phyloP scores from a whole-genome alignment of 2,113 vertebrate genomes.

The Anas platyrhynchos region DNA sequence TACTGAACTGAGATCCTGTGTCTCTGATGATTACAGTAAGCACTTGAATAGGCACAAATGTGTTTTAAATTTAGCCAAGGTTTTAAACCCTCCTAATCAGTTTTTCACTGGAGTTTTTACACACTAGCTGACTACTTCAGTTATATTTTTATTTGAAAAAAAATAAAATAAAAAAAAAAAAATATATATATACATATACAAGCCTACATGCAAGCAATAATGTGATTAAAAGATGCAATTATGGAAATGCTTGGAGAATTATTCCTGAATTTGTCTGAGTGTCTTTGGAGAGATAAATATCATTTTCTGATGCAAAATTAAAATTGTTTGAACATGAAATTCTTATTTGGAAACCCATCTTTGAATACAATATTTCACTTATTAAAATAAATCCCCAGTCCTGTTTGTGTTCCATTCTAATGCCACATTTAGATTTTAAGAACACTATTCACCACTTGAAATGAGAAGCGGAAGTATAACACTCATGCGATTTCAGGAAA shows the following conservation, averaged over 20 bases:
- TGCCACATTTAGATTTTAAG: neutral
- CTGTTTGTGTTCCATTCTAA: neutral
- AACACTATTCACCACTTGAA: neutral
- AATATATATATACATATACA: neutral
- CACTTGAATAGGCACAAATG: neutral
- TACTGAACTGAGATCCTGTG: neutral
- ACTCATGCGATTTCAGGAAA: neutral
- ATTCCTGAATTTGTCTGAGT: neutral
- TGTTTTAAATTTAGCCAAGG: neutral
- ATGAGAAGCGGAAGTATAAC: neutral
- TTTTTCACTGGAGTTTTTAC: neutral
- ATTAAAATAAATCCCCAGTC: neutral
- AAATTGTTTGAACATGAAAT: neutral
- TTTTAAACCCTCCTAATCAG: neutral
- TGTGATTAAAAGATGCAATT: neutral
- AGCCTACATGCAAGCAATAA: neutral
- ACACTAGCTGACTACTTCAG: neutral
- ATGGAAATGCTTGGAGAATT: neutral
- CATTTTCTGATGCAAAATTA: neutral
- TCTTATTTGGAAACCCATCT: neutral
- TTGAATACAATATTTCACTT: neutral
- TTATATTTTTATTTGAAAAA: neutral
- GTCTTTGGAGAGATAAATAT: neutral
- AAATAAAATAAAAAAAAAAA: neutral
- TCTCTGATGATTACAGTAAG: neutral